Percentiles rank a stretch among this genome's conserved stretches.
Conservation (phyloP, 2,113 vertebrate species). For the Peromyscus maniculatus region DNA sequence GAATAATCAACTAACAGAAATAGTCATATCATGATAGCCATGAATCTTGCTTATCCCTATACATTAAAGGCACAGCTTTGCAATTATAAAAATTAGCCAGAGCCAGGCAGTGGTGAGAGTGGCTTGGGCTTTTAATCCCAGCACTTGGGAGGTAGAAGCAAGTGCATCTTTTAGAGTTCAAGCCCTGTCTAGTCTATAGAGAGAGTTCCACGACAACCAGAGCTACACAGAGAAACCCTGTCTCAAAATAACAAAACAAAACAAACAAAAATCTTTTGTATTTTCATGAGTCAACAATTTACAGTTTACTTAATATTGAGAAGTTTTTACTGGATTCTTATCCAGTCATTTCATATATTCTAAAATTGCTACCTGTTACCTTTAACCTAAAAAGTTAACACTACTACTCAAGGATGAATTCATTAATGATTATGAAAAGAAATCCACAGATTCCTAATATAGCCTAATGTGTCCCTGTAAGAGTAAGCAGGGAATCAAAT, state of each 20-base stretch:
- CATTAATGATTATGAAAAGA: not conserved
- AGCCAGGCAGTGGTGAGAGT: not conserved
- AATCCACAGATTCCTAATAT: not conserved
- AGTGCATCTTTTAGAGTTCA: not conserved
- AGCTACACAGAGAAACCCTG: not conserved
- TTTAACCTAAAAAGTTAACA: slow-evolving; percentile 14
- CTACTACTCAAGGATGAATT: not conserved
- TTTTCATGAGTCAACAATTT: not conserved
- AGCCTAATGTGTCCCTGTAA: not conserved
- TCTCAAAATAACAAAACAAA: not conserved
- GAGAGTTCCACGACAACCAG: not conserved
- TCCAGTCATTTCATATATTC: not conserved
- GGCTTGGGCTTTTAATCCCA: not conserved
- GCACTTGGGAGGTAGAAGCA: not conserved
- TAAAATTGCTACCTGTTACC: not conserved
- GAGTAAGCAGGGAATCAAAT: not conserved
- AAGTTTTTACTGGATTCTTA: slow-evolving; percentile 18
- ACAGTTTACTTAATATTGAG: not conserved
- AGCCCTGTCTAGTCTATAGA: not conserved
- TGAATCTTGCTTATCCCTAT: not conserved
- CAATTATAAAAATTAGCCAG: not conserved
- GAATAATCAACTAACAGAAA: slow-evolving; percentile 45
- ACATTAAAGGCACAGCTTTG: slow-evolving; percentile 3
- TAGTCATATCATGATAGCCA: not conserved
- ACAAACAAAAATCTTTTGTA: not conserved